Evolutionary conservation across 2,113 vertebrate genomes (phyloP).

Genomic region (Hymenochirus boettgeri): DNA sequence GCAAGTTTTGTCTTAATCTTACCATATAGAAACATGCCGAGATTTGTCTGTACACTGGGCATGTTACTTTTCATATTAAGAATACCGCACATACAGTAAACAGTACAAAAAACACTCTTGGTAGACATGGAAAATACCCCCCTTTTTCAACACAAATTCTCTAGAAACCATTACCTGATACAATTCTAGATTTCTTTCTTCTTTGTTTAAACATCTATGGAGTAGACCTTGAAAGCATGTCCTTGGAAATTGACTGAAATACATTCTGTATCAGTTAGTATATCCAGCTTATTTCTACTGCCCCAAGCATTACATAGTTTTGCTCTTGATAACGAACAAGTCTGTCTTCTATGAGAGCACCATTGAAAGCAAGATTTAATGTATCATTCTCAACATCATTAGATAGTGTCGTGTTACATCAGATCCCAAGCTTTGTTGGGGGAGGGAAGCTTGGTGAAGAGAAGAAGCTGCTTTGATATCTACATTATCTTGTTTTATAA

Average conservation of each 20-base stretch:
- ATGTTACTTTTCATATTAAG: too few species aligned
- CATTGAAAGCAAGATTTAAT: constrained; percentile 57
- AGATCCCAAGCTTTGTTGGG: constrained; percentile 64
- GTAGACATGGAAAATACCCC: too few species aligned
- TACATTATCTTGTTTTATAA: background rate
- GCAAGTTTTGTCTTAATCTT: too few species aligned
- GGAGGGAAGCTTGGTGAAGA: constrained; percentile 44
- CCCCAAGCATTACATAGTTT: constrained; percentile 41
- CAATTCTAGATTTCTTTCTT: constrained; percentile 41
- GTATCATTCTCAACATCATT: constrained; percentile 55
- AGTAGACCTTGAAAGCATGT: constrained; percentile 60
- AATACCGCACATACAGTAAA: too few species aligned
- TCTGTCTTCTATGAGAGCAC: constrained; percentile 55
- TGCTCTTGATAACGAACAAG: constrained; percentile 43
- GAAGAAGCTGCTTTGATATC: background rate
- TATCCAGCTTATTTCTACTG: constrained; percentile 41
- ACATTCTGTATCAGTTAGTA: constrained; percentile 54
- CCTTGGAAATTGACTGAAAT: constrained; percentile 51
- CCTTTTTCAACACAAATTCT: constrained; percentile 21
- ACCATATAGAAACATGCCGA: too few species aligned
- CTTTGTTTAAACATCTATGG: constrained; percentile 53
- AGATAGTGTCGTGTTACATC: constrained; percentile 61
- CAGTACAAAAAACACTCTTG: too few species aligned
- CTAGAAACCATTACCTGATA: constrained; percentile 60
- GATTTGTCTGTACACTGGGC: too few species aligned